A percentile compares a stretch with the other conserved stretches of the same genome.
phyloP scores from a whole-genome alignment of 2,888 invertebrate genomes.

The Anodontia alba region DNA sequence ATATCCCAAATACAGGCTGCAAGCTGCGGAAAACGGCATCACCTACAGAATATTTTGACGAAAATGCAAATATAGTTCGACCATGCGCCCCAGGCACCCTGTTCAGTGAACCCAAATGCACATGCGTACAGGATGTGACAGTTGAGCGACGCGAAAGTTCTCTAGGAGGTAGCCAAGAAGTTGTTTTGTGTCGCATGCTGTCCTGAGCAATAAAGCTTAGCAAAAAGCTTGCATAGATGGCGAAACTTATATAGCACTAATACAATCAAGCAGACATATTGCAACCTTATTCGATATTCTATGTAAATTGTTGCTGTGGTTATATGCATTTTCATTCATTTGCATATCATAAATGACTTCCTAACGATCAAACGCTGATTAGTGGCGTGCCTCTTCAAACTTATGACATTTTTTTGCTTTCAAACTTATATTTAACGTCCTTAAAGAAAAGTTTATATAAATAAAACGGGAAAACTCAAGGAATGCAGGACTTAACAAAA shows the following conservation, averaged over 20 bases:
- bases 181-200: slow-evolving; percentile 1
- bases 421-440: no score
- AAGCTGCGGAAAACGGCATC: slow-evolving; percentile 55
- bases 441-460: no score
- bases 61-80: slow-evolving; percentile 57
- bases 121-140: slow-evolving; percentile 58
- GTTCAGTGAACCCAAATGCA: slow-evolving; percentile 58
- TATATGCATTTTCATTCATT: no score
- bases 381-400: no score
- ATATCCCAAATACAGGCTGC: slow-evolving; percentile 46
- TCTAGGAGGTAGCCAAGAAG: slow-evolving; percentile 39
- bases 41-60: slow-evolving; percentile 58
- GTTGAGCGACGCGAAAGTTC: slow-evolving; percentile 43
- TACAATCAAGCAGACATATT: background rate
- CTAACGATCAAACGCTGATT: no score
- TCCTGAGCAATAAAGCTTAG: background rate
- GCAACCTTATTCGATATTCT: no score
- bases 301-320: no score
- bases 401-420: no score
- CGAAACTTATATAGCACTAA: background rate
- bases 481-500: no score
- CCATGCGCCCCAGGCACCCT: slow-evolving; percentile 63
- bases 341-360: no score
- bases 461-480: no score
- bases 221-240: slow-evolving; percentile 7